These are phyloP conservation scores for Microctonus brassicae DNA, from an alignment of 2,888 invertebrate genomes.

Conservation along the genomic window DNA sequence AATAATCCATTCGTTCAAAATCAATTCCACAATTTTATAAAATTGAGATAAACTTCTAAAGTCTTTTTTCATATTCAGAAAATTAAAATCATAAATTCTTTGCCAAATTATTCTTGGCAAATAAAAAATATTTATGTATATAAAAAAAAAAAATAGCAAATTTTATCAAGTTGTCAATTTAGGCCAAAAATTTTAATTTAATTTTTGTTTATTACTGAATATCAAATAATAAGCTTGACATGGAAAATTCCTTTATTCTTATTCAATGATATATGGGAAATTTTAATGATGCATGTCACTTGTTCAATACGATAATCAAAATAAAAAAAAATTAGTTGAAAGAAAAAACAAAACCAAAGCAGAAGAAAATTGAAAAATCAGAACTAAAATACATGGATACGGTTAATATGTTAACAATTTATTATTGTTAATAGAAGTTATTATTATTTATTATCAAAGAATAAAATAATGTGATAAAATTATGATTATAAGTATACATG, in stretches of 20 bases:
- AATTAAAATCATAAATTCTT: too few relatives aligned
- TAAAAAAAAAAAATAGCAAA: not conserved
- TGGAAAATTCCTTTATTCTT: constrained; percentile 10
- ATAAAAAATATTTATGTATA: too few relatives aligned
- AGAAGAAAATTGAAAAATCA: constrained; percentile 45
- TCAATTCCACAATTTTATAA: too few relatives aligned
- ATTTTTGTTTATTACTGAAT: not conserved
- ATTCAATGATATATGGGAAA: constrained; percentile 16
- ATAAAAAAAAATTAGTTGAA: too few relatives aligned
- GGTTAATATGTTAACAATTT: constrained; percentile 55
- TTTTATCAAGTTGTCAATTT: not conserved
- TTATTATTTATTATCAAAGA: constrained; percentile 59
- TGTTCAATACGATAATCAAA: constrained; percentile 41
- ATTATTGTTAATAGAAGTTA: constrained; percentile 60
- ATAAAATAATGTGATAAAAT: constrained; percentile 62
- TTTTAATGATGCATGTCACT: constrained; percentile 39
- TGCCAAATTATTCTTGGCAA: not conserved
- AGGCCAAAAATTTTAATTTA: constrained; percentile 1
- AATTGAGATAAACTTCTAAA: too few relatives aligned
- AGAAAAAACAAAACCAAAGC: too few relatives aligned
- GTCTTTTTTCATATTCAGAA: too few relatives aligned
- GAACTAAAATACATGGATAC: not conserved
- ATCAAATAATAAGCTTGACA: constrained; percentile 15
- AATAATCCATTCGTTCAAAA: too few relatives aligned
- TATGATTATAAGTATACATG: constrained; percentile 44